Percentiles rank a stretch among this genome's conserved stretches.
Evolutionary conservation across 2,888 invertebrate species (phyloP).

Genomic region (Willowsia nigromaculata): DNA sequence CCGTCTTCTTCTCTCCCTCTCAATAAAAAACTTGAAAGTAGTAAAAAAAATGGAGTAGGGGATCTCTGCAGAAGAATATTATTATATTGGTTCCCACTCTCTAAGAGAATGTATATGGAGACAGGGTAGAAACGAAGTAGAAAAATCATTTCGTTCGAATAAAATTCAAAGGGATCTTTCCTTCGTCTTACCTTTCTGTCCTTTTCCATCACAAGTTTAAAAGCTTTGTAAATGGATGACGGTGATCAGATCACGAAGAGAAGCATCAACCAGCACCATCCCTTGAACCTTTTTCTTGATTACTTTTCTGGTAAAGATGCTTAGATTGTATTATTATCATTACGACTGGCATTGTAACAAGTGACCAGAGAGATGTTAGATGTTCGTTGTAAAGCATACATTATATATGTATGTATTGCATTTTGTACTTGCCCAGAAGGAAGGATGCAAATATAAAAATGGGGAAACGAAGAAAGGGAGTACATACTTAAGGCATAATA

Average conservation of each 20-base stretch:
- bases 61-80: neutral
- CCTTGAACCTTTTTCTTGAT: slow-evolving; percentile 64
- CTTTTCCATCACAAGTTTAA: slow-evolving; percentile 34
- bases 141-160: slow-evolving; percentile 18
- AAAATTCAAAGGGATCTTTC: neutral
- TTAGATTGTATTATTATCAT: neutral
- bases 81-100: neutral
- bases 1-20: neutral
- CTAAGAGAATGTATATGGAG: neutral
- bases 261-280: neutral
- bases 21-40: neutral
- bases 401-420: neutral
- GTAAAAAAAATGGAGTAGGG: slow-evolving; percentile 11
- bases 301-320: slow-evolving; percentile 31
- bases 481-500: neutral
- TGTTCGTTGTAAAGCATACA: too few relatives aligned
- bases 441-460: neutral
- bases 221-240: slow-evolving; percentile 1
- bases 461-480: neutral
- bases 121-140: slow-evolving; percentile 1
- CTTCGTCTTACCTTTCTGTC: slow-evolving; percentile 27
- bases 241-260: slow-evolving; percentile 19
- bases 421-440: neutral
- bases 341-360: neutral
- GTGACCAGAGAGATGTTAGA: neutral